phyloP scores from a whole-genome alignment of 2,797 vertebrate species.

The Lepus townsendii region DNA sequence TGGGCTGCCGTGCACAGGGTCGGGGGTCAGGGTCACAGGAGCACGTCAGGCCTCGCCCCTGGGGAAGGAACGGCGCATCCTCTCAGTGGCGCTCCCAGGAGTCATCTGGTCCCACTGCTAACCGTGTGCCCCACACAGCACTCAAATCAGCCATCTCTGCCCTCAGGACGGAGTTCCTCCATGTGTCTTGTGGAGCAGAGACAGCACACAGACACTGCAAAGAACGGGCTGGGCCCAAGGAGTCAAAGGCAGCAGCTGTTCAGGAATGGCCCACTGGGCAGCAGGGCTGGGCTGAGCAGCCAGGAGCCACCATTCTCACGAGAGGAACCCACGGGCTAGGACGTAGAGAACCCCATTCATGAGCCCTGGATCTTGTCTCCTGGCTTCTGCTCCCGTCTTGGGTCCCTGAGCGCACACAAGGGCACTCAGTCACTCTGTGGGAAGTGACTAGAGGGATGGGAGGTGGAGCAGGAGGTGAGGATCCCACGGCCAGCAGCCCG shows the following conservation, averaged over 20 bases:
- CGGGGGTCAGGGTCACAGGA: no score
- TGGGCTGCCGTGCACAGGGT: accelerated
- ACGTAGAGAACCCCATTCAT: not conserved
- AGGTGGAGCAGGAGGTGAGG: not conserved
- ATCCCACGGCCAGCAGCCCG: not conserved
- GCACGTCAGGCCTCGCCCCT: not conserved
- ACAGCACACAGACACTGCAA: not conserved
- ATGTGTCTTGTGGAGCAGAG: not conserved
- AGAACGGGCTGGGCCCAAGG: not conserved
- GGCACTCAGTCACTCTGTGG: not conserved
- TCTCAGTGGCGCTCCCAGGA: not conserved
- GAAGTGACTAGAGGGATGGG: not conserved
- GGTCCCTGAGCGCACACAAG: not conserved
- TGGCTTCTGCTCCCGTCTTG: not conserved
- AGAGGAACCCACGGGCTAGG: not conserved
- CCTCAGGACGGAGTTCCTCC: not conserved
- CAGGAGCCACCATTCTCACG: not conserved
- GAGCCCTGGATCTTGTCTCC: not conserved
- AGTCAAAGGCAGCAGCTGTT: constrained; percentile 10
- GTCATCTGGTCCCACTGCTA: not conserved
- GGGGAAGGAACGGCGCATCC: not conserved
- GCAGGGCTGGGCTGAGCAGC: not conserved
- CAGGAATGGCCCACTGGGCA: not conserved
- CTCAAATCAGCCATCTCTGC: constrained; percentile 15
- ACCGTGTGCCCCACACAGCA: not conserved